These are phyloP conservation scores for Lophotriccus pileatus DNA, from an alignment of 2,797 vertebrate species.

Conservation along the genomic window DNA sequence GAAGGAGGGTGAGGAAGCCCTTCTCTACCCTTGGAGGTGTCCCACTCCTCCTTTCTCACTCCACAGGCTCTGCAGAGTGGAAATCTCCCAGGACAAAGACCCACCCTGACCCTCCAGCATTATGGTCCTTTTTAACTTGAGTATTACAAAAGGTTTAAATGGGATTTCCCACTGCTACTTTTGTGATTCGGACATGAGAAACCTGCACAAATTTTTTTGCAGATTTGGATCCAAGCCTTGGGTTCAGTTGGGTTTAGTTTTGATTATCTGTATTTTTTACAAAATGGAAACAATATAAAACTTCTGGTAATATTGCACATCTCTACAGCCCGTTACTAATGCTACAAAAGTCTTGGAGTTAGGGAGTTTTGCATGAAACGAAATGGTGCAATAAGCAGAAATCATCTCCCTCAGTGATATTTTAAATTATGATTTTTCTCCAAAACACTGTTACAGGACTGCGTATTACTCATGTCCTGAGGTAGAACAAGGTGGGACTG, in stretches of 20 bases:
- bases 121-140: not conserved
- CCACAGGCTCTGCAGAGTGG: rapidly evolving
- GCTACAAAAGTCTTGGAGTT: not conserved
- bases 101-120: not conserved
- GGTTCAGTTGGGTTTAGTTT: not conserved
- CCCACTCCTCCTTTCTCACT: not conserved
- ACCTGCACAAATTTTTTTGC: not conserved
- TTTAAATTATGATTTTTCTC: not conserved
- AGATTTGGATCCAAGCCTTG: not conserved
- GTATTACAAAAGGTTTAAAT: not conserved
- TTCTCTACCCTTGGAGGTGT: not conserved
- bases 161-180: not conserved
- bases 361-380: not conserved
- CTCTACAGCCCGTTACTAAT: not conserved
- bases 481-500: not conserved
- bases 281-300: not conserved
- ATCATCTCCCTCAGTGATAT: not conserved
- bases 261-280: not conserved
- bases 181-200: not conserved
- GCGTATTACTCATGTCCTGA: not conserved
- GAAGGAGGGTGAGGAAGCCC: not conserved
- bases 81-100: not conserved
- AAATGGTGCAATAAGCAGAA: not conserved
- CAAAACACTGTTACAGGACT: not conserved
- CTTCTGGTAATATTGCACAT: not conserved